Evolutionary conservation across 2,113 vertebrate genomes (phyloP), one percentile per base, ranked within the genome.

Genomic region (Balaeniceps rex): DNA sequence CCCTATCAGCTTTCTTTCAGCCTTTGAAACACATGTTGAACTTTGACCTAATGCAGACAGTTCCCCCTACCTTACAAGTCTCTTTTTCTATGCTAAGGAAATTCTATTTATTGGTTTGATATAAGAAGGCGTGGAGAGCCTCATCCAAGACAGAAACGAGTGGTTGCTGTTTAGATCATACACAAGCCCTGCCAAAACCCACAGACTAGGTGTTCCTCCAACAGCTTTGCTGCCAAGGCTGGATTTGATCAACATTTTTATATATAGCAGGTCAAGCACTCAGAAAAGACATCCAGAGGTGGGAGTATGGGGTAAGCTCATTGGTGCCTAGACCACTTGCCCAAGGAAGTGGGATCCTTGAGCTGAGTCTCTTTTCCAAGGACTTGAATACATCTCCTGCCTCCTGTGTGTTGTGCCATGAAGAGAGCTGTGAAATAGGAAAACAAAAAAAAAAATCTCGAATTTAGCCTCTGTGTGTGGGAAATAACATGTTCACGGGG

Each of bases 171-270:
- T 86, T 69, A 89, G 77, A 33, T 70, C 82, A 65, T 25, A n/a
- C 3, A n/a, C 12, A 60, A 65, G 9, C 25, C 19, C 49, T 87
- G 85, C 92, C 71, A 86, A 55, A 64, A 69, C 51, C 49, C 3
- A 3, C 81, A 70, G 51, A 79, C 66, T 55, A 87, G 55, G 61
- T 92, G 77, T 80, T 92, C 57, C 82, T 94, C 61, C 89, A 75
- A 28, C 34, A 79, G 49, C 51, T 38, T 78, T 17, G 22, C 36
- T 75, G 66, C 85, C 92, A 92, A 60, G 25, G 28, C 46, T 87
- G 66, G 16, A 47, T 55, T 75, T 17, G 19, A 55, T 70, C 55
- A 60, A 11, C 71, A 18, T 36, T 87, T 92, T 75, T 46, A 34
- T 33, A 40, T 42, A 28, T 17, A 55, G 49, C 55, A 83, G 49